Evolutionary conservation across 2,797 vertebrate genomes (phyloP).

Genomic region (Lates japonicus): DNA sequence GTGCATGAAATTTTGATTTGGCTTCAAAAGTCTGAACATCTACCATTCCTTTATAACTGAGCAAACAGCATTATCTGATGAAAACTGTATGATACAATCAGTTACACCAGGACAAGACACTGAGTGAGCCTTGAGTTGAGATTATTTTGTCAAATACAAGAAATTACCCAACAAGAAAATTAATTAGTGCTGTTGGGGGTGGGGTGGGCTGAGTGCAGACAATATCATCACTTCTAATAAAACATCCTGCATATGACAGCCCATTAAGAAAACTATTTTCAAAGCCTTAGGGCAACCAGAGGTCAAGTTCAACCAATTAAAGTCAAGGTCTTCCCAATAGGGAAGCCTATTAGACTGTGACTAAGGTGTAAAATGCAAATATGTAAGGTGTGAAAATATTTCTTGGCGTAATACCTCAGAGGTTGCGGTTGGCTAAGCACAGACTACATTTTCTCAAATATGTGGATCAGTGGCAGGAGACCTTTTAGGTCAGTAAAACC

Average conservation of each 20-base stretch:
- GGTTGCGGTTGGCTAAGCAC: neutral
- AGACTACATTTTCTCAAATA: slow-evolving; percentile 17
- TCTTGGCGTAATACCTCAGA: slow-evolving; percentile 20
- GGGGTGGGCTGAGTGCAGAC: neutral
- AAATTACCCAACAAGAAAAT: neutral
- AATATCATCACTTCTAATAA: neutral
- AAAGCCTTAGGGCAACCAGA: neutral
- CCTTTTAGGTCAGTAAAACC: neutral
- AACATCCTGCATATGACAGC: neutral
- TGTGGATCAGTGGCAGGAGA: neutral
- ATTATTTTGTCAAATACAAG: neutral
- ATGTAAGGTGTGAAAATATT: slow-evolving; percentile 24
- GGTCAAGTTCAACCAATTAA: slow-evolving; percentile 29
- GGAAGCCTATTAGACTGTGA: slow-evolving; percentile 6
- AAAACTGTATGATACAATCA: neutral
- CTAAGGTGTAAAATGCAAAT: slow-evolving; percentile 25
- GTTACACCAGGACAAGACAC: neutral
- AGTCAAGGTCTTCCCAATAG: slow-evolving; percentile 6
- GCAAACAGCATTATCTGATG: neutral
- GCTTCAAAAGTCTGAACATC: no score
- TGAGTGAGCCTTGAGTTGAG: neutral
- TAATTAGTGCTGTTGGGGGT: neutral
- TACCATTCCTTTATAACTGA: no score
- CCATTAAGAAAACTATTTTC: neutral
- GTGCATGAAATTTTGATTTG: neutral